These are phyloP conservation scores for Linyphia triangularis DNA, from an alignment of 2,888 invertebrate species.

Conservation along the genomic window DNA sequence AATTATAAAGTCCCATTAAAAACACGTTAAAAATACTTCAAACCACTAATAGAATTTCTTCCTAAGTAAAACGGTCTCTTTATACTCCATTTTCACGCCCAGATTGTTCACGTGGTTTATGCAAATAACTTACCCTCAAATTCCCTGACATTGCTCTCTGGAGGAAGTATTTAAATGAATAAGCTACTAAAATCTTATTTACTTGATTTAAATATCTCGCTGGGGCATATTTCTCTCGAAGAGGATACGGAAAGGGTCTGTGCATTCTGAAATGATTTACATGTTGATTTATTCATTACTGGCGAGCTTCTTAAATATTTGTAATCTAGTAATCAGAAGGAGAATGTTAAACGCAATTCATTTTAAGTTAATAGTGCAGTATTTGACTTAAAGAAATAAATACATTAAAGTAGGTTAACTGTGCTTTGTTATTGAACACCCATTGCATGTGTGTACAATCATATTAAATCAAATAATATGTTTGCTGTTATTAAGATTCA, in stretches of 20 bases:
- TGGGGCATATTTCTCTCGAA: conserved; percentile 1
- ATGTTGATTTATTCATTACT: conserved; percentile 10
- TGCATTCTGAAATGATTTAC: conserved; percentile 4
- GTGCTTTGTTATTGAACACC: too few relatives aligned
- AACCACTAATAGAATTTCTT: background rate
- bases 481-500: too few relatives aligned
- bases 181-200: background rate
- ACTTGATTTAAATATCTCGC: conserved; percentile 28
- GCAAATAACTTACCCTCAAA: conserved; percentile 29
- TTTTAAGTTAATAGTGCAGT: background rate
- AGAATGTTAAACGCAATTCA: background rate
- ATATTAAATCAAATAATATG: too few relatives aligned
- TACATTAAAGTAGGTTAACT: too few relatives aligned
- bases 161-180: conserved; percentile 6
- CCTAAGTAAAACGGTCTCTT: conserved; percentile 17
- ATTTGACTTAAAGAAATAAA: too few relatives aligned
- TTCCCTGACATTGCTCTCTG: background rate
- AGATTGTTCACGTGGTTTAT: conserved; percentile 36
- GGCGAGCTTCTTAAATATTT: background rate
- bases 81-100: conserved; percentile 19
- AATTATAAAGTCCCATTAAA: too few relatives aligned
- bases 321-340: background rate
- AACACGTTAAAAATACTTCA: too few relatives aligned
- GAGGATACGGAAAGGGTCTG: background rate
- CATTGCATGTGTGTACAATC: too few relatives aligned